Conservation (phyloP, 2,113 vertebrate species). For the Dolichallabes microphthalmus region DNA sequence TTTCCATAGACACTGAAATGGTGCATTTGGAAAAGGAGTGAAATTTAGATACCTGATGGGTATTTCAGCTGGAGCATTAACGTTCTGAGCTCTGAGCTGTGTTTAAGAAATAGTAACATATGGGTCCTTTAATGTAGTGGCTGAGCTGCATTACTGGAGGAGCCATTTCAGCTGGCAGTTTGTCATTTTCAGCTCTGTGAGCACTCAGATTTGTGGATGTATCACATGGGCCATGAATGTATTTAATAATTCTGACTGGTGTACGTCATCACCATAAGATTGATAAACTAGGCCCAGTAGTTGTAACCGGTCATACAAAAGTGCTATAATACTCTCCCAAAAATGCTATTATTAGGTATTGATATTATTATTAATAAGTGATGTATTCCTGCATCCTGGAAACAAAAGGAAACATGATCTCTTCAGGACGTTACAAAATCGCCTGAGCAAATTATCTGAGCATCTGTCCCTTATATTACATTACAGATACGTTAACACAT, state of each 20-base stretch:
- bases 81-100: too few species aligned
- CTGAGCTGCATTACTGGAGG: background rate
- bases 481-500: background rate
- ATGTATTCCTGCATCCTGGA: background rate
- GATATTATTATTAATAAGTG: background rate
- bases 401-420: background rate
- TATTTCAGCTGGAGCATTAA: too few species aligned
- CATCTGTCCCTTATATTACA: background rate
- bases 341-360: background rate
- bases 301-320: background rate
- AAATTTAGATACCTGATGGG: too few species aligned
- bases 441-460: background rate
- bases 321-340: background rate
- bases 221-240: background rate
- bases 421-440: background rate
- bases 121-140: too few species aligned
- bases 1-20: too few species aligned
- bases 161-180: background rate
- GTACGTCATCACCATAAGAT: background rate
- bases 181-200: background rate
- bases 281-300: background rate
- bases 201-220: background rate
- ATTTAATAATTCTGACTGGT: background rate
- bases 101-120: too few species aligned
- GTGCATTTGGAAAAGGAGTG: too few species aligned